Conservation (phyloP, 2,113 vertebrate species). For the Nerophis lumbriciformis region DNA sequence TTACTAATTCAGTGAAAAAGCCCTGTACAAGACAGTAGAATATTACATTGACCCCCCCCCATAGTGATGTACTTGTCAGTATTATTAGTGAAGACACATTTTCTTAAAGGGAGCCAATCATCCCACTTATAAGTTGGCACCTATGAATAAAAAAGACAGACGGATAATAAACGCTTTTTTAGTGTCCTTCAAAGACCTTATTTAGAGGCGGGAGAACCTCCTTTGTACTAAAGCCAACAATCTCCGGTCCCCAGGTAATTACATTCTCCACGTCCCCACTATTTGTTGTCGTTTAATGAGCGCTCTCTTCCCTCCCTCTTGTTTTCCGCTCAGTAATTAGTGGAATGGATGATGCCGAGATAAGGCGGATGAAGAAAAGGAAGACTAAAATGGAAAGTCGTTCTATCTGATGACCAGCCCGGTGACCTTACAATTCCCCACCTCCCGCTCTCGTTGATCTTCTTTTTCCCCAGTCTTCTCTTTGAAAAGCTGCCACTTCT, state of each 20-base stretch:
- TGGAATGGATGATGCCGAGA: conserved; percentile 19
- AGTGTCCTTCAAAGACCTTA: conserved; percentile 18
- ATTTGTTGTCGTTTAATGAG: conserved; percentile 56
- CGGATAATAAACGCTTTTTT: conserved; percentile 9
- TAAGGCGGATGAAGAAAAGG: conserved; percentile 33
- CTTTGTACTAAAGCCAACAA: conserved; percentile 20
- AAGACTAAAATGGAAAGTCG: conserved; percentile 30
- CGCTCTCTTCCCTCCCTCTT: conserved; percentile 23
- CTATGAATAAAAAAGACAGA: conserved; percentile 18
- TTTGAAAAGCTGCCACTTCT: conserved; percentile 77
- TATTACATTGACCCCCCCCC: too few species aligned
- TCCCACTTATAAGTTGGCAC: neutral
- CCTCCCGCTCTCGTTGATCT: conserved; percentile 45
- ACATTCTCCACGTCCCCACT: conserved; percentile 38
- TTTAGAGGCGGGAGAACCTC: conserved; percentile 30
- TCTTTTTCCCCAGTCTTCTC: conserved; percentile 61
- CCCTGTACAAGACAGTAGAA: too few species aligned
- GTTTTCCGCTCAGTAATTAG: conserved; percentile 45
- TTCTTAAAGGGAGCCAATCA: conserved; percentile 10
- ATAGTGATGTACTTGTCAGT: neutral
- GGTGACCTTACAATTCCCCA: conserved; percentile 21
- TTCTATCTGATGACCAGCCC: conserved; percentile 41
- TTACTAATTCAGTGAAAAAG: too few species aligned
- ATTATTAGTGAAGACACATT: conserved; percentile 5
- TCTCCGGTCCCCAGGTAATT: conserved; percentile 48